Evolutionary conservation across 2,888 invertebrate species (phyloP), one percentile per base, ranked within the genome.

Genomic region (Mylabris sibirica): DNA sequence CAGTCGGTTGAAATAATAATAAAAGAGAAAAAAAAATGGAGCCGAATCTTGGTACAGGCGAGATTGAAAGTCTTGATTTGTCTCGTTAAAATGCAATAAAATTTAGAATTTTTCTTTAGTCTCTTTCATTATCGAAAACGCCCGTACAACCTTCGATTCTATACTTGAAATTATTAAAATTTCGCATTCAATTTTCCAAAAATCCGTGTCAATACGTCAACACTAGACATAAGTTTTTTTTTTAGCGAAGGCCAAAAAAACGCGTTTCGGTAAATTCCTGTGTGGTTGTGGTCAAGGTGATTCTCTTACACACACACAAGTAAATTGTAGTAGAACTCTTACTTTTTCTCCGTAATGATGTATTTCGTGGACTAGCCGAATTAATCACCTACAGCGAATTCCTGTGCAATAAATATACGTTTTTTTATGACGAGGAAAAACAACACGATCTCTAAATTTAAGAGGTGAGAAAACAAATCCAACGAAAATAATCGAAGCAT

Each of bases 1-100:
- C 72, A 69, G 67, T 60, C 71, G 70, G 69, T 44, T 74, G 73
- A 76, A 73, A 24, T 73, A 75, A 75, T 73, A 75, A 74, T 73
- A 74, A 72, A 53, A 49, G 5, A 49, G 6, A 49, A 49, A 17
- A 49, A 49, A 17, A 6, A 49, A 20, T 20, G 49, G 49, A 30
- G 30, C 30, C 30, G 30, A 30, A 30, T 30, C 3, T 17, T 49
- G 17, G 49, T 49, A n/a, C n/a, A 44, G 3, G 17, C 49, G 49
- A 5, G 9, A 6, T 53, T 22, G 20, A 53, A 53, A 53, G 53
- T 53, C 49, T 38, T 34, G 38, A 30, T 1, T 17, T 17, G 34
- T 30, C 34, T 34, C 34, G 60, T 60, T 26, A 60, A 63, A 62
- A 61, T 63, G 60, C 64, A 61, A 61, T 66, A 64, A 69, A 69